Conservation (phyloP, 92 coral and sea anemone species). For the Heliopora coerulea region DNA sequence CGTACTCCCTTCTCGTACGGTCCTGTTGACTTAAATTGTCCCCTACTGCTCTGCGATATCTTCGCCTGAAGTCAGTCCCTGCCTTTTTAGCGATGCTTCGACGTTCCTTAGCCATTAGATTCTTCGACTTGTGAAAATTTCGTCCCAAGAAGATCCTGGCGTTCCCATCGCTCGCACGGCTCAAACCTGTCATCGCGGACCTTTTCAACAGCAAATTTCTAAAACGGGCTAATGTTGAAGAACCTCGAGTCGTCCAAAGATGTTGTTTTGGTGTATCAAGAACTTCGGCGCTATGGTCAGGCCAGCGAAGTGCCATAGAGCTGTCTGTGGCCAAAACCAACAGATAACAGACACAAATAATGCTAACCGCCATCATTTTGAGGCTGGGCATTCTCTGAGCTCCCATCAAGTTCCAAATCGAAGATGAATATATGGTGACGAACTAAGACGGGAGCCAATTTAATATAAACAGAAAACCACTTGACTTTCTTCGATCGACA, state of each 20-base stretch:
- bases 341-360: slow-evolving; percentile 9
- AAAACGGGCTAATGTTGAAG: neutral
- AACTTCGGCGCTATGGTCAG: neutral
- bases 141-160: neutral
- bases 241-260: neutral
- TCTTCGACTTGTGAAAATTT: neutral
- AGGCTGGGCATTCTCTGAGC: neutral
- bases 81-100: too few species aligned
- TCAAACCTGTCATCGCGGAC: neutral
- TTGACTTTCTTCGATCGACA: too few species aligned
- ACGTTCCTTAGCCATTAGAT: neutral
- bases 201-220: slow-evolving; percentile 11
- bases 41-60: neutral
- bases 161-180: neutral
- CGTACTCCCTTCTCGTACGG: neutral
- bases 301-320: neutral
- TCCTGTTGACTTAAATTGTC: neutral
- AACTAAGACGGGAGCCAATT: too few species aligned
- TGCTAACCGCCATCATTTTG: slow-evolving; percentile 11
- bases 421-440: too few species aligned
- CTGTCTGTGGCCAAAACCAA: neutral
- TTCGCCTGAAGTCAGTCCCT: too few species aligned
- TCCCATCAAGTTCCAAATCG: slow-evolving; percentile 3
- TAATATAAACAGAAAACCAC: too few species aligned
- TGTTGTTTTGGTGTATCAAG: neutral